Base-by-base conservation (phyloP, 2,888 invertebrate genomes). In the Zaprionus bogoriensis region DNA sequence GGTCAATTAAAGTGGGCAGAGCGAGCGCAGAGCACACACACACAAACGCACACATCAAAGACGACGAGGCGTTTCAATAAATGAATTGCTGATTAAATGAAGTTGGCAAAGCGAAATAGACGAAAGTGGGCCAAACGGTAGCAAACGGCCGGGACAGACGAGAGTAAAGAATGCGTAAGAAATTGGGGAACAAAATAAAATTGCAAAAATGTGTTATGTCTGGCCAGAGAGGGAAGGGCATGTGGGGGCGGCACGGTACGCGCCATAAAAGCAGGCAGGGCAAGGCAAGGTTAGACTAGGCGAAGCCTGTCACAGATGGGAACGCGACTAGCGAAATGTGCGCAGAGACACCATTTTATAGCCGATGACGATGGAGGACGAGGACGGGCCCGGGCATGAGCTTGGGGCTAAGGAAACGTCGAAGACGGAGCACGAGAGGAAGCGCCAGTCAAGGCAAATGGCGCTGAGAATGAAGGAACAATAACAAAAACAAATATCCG, bases 401-500 rank as follows among this genome's bases (percentile, higher is more conserved):
- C 14, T 12, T 39, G 6, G 17, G 19, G 14, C 9, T 22, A 36
- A 30, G 14, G 17, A 23, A 17, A 32, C 7, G 19, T 46, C 41
- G 38, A 10, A 14, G 39, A 42, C 50, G 48, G 17, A 54, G 63
- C 45, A 53, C 50, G 51, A 51, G 17, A 54, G 63, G 48, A 53
- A 53, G 51, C 53, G 39, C 52, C 54, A 74, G 65, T 68, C 70
- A 46, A 52, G 59, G 50, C 65, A 72, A 66, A 72, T 58, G 62
- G 62, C 60, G 67, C 59, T 57, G 77, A 61, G 84, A 64, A 76
- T 61, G 64, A 67, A 64, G 74, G 77, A 80, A 83, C 74, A 77
- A 86, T 73, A 87, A 87, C 87, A 83, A 83, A 80, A 73, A 62
- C 63, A 83, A 79, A 83, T 69, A 83, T 67, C 67, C 67, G 74